These are phyloP conservation scores for Apamea sordens DNA, from an alignment of 2,888 invertebrate species.

Conservation along the genomic window DNA sequence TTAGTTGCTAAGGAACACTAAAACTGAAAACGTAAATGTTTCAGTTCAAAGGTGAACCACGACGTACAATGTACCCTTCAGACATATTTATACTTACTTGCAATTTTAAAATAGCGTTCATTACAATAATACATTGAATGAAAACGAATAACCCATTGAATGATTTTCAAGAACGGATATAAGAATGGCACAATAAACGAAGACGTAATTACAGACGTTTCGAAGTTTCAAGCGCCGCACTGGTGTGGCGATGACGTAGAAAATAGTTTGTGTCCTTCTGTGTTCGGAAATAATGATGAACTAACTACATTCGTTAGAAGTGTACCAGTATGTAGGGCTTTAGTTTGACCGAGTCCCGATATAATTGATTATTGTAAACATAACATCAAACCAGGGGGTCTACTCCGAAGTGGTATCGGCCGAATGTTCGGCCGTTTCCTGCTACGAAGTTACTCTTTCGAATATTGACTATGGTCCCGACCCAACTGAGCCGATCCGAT, in stretches of 20 bases:
- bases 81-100: slow-evolving; percentile 29
- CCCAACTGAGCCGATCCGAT: too few species aligned
- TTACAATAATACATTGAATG: slow-evolving; percentile 43
- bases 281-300: slow-evolving; percentile 66
- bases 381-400: too few species aligned
- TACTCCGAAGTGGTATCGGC: too few species aligned
- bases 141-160: slow-evolving; percentile 37
- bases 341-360: slow-evolving; percentile 50
- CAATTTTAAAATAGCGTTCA: slow-evolving; percentile 22
- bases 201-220: slow-evolving; percentile 39
- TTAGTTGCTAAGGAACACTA: slow-evolving; percentile 27
- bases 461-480: too few species aligned
- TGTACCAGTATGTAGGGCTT: slow-evolving; percentile 57
- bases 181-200: slow-evolving; percentile 42
- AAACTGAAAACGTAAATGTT: slow-evolving; percentile 35
- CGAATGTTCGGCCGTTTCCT: too few species aligned
- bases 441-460: too few species aligned
- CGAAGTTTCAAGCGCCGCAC: slow-evolving; percentile 34
- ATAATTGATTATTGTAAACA: slow-evolving; percentile 32
- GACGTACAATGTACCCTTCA: slow-evolving; percentile 25
- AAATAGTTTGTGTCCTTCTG: slow-evolving; percentile 61
- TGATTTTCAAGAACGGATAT: slow-evolving; percentile 23
- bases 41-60: slow-evolving; percentile 35
- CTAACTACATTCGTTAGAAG: slow-evolving; percentile 64
- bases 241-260: slow-evolving; percentile 40